Conservation (phyloP, 2,888 invertebrate species). For the Catocala sponsa region DNA sequence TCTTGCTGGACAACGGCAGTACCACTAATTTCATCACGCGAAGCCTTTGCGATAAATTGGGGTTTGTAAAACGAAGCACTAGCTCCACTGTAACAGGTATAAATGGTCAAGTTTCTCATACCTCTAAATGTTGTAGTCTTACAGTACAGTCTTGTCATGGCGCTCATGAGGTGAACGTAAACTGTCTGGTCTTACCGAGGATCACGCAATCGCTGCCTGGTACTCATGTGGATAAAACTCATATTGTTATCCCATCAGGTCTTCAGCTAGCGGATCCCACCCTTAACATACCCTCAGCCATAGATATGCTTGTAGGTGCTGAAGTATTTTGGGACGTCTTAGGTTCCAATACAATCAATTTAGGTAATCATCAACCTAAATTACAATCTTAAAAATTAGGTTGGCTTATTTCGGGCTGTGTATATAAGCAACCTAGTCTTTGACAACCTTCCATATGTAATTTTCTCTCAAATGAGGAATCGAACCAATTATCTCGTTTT, state of each 20-base stretch:
- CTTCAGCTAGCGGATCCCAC: neutral
- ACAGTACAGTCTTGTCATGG: neutral
- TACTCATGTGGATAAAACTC: neutral
- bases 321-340: neutral
- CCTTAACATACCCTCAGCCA: neutral
- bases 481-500: too few species aligned
- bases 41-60: neutral
- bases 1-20: neutral
- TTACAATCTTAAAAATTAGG: neutral
- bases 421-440: too few species aligned
- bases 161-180: neutral
- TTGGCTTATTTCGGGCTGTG: neutral
- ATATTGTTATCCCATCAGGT: neutral
- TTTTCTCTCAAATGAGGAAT: too few species aligned
- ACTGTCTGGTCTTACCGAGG: neutral
- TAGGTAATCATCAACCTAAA: neutral
- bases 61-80: neutral
- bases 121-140: neutral
- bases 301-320: neutral
- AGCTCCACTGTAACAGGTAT: neutral
- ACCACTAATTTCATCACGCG: neutral
- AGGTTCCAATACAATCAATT: neutral
- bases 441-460: too few species aligned
- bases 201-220: neutral
- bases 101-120: neutral